A percentile compares a stretch with the other conserved stretches of the same genome.
Conservation (phyloP, 2,888 invertebrate species). For the Lithophane ornitopus region DNA sequence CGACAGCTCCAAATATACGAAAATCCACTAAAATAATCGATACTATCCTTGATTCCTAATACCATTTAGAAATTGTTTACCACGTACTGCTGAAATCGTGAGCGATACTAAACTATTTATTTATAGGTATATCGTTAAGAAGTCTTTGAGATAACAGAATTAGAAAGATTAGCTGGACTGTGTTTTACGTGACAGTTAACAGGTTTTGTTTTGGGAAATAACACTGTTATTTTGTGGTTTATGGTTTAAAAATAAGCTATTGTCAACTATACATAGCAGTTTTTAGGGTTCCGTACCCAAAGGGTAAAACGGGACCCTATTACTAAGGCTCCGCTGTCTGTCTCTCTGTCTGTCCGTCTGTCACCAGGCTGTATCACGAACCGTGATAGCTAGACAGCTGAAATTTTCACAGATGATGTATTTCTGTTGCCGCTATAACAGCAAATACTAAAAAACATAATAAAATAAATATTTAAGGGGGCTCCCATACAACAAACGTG, state of each 20-base stretch:
- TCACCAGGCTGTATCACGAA: no score
- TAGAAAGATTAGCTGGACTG: constrained; percentile 5
- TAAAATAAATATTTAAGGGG: no score
- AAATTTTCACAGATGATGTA: no score
- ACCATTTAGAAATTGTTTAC: constrained; percentile 17
- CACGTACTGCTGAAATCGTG: constrained; percentile 25
- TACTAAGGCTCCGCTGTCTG: no score
- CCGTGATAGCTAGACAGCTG: no score
- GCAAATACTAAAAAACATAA: no score
- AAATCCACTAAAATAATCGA: neutral
- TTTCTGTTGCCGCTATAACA: no score
- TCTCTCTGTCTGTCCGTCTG: no score
- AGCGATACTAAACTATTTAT: constrained; percentile 31
- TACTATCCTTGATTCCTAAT: constrained; percentile 4
- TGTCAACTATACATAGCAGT: neutral
- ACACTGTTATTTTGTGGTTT: neutral
- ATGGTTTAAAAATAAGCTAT: no score
- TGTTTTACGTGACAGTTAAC: constrained; percentile 11
- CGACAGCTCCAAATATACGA: neutral
- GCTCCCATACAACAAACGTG: no score
- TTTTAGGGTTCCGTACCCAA: no score
- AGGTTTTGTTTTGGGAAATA: neutral
- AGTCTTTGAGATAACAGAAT: constrained; percentile 16
- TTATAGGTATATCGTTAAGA: neutral
- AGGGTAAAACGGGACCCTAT: no score